Evolutionary conservation across 2,888 invertebrate species (phyloP).

Genomic region (Ceriagrion tenellum): DNA sequence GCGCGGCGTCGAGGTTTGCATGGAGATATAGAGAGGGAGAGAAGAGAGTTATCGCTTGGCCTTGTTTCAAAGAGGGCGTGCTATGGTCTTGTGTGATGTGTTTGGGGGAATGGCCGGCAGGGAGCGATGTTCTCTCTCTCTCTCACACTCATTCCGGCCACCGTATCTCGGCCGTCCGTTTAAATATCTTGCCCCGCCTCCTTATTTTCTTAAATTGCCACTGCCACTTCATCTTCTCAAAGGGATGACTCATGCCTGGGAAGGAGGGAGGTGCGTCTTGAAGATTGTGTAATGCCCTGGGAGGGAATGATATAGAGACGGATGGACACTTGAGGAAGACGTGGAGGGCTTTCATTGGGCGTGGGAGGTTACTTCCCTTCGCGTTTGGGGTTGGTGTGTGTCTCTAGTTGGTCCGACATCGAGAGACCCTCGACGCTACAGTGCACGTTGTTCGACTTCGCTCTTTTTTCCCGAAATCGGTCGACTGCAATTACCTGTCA

Average conservation of each 20-base stretch:
- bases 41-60: neutral
- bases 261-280: neutral
- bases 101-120: neutral
- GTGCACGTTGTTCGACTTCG: neutral
- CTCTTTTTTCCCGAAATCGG: neutral
- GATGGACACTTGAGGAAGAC: neutral
- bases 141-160: neutral
- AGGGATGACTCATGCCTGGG: neutral
- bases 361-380: neutral
- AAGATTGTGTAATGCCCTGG: neutral
- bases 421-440: neutral
- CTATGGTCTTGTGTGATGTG: neutral
- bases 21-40: neutral
- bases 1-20: too few species aligned
- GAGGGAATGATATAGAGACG: neutral
- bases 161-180: neutral
- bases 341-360: neutral
- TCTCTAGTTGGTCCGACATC: neutral
- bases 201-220: slow-evolving; percentile 19
- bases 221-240: neutral
- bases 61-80: neutral
- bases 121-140: neutral
- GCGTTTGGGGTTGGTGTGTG: neutral
- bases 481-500: too few species aligned
- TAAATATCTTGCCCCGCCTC: neutral